Conservation (phyloP, 2,113 vertebrate species). For the Sterrhoptilus dennistouni region DNA sequence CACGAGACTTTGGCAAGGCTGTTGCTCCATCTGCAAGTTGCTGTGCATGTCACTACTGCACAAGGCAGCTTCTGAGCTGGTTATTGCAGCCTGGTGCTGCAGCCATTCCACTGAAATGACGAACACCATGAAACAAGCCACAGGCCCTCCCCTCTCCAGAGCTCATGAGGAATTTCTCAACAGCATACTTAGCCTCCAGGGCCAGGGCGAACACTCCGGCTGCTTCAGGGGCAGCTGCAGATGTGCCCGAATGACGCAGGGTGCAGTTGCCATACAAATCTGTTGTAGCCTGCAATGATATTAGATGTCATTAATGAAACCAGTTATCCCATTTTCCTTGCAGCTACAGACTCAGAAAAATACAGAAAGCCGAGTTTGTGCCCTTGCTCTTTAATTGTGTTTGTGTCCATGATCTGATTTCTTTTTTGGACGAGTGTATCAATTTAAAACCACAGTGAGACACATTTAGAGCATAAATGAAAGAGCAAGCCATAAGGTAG, state of each 20-base stretch:
- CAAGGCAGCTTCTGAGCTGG: not conserved
- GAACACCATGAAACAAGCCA: not conserved
- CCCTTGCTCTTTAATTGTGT: not conserved
- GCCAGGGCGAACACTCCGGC: conserved; percentile 96
- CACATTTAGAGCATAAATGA: not conserved
- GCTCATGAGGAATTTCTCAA: not conserved
- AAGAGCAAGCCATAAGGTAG: not conserved
- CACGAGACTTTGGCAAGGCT: not conserved
- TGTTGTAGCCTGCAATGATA: conserved; percentile 88
- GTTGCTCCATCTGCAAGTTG: not conserved
- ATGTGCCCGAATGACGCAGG: conserved; percentile 95
- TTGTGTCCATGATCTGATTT: not conserved
- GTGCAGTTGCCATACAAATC: conserved; percentile 98
- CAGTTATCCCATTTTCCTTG: not conserved
- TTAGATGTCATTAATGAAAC: conserved; percentile 24
- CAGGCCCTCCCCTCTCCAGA: not conserved
- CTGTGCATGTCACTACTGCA: rapidly evolving
- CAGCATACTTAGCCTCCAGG: conserved; percentile 95
- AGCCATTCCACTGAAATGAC: not conserved
- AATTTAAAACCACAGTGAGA: not conserved
- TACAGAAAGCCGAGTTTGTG: not conserved
- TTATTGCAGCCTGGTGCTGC: rapidly evolving
- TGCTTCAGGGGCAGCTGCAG: conserved; percentile 95
- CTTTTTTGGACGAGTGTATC: not conserved
- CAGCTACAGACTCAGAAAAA: not conserved